Evolutionary conservation across 2,113 vertebrate species (phyloP), one percentile per base, ranked within the genome.

Genomic region (Scartelaos histophorus): DNA sequence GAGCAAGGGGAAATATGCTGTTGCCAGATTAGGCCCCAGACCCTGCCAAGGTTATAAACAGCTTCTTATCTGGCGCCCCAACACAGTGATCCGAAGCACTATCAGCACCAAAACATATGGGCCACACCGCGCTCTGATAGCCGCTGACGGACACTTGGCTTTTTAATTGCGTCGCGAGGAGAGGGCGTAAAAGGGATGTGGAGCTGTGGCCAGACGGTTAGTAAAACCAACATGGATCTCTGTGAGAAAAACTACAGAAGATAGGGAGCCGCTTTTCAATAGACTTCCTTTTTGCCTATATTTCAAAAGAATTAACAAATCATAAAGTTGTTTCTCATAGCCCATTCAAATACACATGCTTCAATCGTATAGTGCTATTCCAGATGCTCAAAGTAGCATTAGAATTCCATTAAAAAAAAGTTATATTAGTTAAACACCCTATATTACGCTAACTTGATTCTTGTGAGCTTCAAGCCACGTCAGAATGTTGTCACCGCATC

Each of bases 41-140:
- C 95, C 95, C 94, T 95, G 96, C 95, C 96, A 97, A 96, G 95
- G 96, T 97, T 97, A 98, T 97, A 97, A 99, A 97, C 95, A 97
- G 95, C 95, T 94, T 87, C 93, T 96, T 99, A 99, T 99, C 96
- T 89, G 90, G 91, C 93, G 92, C 94, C 94, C 94, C 94, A 97
- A 96, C 96, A 96, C 95, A 96, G 94, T 97, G 96, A 97, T 96
- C 95, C 95, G 93, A 58, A 93, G 94, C 95, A 94, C 94, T 97
- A 97, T 97, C 97, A 96, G 96, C 94, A 94, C 93, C 93, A 94
- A 96, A 97, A 97, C 97, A 98, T 97, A 97, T 96, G 96, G 96
- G 94, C 95, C 95, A 96, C 96, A 95, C 95, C 94, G 80, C 81
- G 82, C 87, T 79, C 67, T 95, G 94, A 96, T 94, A 96, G 96